Conservation (phyloP, 2,113 vertebrate species). For the Ancistrus triradiatus region DNA sequence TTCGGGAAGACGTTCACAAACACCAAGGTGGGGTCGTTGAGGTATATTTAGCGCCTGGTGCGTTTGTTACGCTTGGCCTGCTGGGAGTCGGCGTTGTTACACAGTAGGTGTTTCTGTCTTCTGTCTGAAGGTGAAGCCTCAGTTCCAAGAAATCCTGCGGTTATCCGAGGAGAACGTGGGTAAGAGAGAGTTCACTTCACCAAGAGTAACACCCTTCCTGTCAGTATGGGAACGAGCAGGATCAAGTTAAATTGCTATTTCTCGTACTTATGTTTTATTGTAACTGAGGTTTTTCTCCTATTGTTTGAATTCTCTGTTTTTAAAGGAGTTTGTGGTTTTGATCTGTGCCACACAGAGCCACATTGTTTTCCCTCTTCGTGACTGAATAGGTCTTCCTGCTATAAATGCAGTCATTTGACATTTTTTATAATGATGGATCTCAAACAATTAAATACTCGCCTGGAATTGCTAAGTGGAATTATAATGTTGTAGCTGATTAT, state of each 20-base stretch:
- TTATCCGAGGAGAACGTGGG: conserved; percentile 97
- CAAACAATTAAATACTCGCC: background rate
- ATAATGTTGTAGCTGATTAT: background rate
- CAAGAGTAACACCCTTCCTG: conserved; percentile 36
- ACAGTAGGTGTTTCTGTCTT: conserved; percentile 12
- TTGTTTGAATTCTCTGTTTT: conserved; percentile 45
- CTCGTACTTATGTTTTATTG: conserved; percentile 14
- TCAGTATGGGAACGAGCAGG: conserved; percentile 29
- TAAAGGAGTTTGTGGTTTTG: conserved; percentile 46
- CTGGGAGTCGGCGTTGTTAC: background rate
- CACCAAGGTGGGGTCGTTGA: conserved; percentile 80
- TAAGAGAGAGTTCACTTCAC: conserved; percentile 61
- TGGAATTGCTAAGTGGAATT: background rate
- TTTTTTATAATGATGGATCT: background rate
- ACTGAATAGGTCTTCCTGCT: conserved; percentile 4
- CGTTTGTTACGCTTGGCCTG: background rate
- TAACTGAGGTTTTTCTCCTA: conserved; percentile 46
- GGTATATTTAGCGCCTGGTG: background rate
- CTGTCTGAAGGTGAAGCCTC: conserved; percentile 86
- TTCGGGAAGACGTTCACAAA: conserved; percentile 99
- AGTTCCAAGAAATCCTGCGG: conserved; percentile 96
- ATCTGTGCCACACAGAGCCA: conserved; percentile 39
- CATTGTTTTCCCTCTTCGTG: background rate
- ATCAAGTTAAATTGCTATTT: conserved; percentile 37
- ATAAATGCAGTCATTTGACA: background rate